Evolutionary conservation across 1,140 invertebrate genomes (phyloP), one percentile per base, ranked within the genome.

Genomic region (Sinella curviseta): DNA sequence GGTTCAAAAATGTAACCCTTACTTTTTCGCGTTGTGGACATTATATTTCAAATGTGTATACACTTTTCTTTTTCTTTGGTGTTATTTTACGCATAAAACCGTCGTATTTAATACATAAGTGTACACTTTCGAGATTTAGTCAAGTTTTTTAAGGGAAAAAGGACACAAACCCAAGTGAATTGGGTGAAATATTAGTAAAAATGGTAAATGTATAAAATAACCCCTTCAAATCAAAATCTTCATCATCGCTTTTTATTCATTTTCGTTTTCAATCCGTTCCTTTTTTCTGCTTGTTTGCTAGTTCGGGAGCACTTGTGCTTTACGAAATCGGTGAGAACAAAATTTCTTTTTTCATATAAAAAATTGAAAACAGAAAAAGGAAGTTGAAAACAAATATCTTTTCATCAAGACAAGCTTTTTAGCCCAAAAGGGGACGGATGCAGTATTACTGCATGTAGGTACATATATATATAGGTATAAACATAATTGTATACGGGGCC

Each of bases 361-460:
- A 70, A 33, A 30, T n/a, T 24, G 14, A 24, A 65, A 65, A 26
- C 57, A 77, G 54, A 28, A 28, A 36, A 65, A 81, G 80, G 80
- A 81, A 81, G 80, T 81, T 81, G 80, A 81, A 81, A 81, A 81
- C 80, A 81, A 81, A 81, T 81, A 81, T 70, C 26, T 70, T 70
- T 70, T 70, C 65, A 70, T 70, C 65, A 70, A 70, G 65, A 33
- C 65, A 70, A 70, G 26, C 65, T 17, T 33, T 70, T 70, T 4
- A 70, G 12, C 65, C 26, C 24, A 70, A 70, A 70, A 70, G n/a
- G 65, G 65, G 31, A 70, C 8, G 31, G 65, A 70, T 70, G 31
- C 39, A n/a, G n/a, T n/a, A n/a, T 60, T 60, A 17, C 12, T 60
- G n/a, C 3, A 26, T 60, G 3, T n/a, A 60, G 55, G 24, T 60